Evolutionary conservation across 2,888 invertebrate genomes (phyloP).

Genomic region (Terebella lapidaria): DNA sequence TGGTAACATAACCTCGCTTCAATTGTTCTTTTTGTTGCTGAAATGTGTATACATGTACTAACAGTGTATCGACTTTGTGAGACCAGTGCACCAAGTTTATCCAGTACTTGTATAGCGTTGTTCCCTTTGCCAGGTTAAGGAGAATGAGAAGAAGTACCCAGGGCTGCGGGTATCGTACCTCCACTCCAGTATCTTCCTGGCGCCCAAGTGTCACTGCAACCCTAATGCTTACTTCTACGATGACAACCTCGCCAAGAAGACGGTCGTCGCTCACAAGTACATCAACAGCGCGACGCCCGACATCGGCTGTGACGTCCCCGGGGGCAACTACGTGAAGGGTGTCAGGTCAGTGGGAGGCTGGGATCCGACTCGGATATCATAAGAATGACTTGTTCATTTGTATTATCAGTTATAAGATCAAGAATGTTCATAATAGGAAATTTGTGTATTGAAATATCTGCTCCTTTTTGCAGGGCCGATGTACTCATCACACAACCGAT

Average conservation of each 20-base stretch:
- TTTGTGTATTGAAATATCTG: background rate
- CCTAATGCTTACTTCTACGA: conserved; percentile 53
- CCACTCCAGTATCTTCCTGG: conserved; percentile 52
- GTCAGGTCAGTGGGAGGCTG: conserved; percentile 38
- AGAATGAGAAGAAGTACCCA: conserved; percentile 26
- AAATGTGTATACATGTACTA: too few relatives aligned
- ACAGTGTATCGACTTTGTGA: too few relatives aligned
- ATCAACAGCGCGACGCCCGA: conserved; percentile 47
- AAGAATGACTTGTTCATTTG: background rate
- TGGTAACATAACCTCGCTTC: background rate
- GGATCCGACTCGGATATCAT: background rate
- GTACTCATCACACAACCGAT: conserved; percentile 53
- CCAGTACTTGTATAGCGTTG: too few relatives aligned
- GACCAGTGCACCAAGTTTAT: too few relatives aligned
- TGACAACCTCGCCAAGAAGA: conserved; percentile 51
- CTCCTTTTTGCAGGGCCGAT: conserved; percentile 42
- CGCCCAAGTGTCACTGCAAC: conserved; percentile 53
- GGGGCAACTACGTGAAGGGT: conserved; percentile 49
- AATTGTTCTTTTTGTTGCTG: background rate
- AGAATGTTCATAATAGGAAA: background rate
- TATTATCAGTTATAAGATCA: background rate
- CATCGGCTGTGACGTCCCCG: conserved; percentile 40
- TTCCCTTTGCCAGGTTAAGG: conserved; percentile 20
- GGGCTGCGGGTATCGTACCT: conserved; percentile 50
- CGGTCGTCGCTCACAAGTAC: conserved; percentile 51